Evolutionary conservation across 2,113 vertebrate genomes (phyloP), one percentile per base, ranked within the genome.

Genomic region (Ardeotis arabs): DNA sequence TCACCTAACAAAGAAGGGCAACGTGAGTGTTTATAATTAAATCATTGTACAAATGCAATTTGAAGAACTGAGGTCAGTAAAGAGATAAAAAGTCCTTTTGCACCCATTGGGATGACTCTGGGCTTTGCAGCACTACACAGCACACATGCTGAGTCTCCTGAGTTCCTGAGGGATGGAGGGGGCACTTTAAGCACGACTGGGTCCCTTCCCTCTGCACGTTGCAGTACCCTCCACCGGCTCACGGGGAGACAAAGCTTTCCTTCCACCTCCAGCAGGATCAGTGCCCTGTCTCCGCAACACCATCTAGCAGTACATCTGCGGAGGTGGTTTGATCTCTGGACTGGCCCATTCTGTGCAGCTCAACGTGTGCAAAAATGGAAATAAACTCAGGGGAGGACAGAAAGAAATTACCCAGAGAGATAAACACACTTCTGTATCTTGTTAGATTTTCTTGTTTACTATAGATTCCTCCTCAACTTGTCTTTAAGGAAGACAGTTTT

Each of bases 261-360:
- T 21, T 82, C 25, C 60, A 21, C 50, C 25, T 58, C 31, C 37
- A 45, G 19, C 31, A 90, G 66, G 16, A 68, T 37, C 56, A 37
- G 31, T 1, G 1, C 6, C 44, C 35, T 2, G 1, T 35, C 59
- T 56, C 22, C 14, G 18, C 15, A 27, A 19, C 5, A 17, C 4
- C 37, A 56, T 20, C 67, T 23, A 44, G 18, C 33, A 47, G 23
- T 28, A 45, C 1, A 1, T 64, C 60, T 88, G n/a, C 56, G 35
- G 66, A 41, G 14, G 4, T 37, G 41, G 12, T n/a, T 49, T 67
- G 47, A 11, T 41, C 27, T 73, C 59, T 18, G 7, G 27, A 4
- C 12, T 23, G 59, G 16, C n/a, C 22, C 35, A 11, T 31, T 74
- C 27, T 44, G 12, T 55, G 44, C 27, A 53, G 21, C 53, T 33